These are phyloP conservation scores for Archaeoteleia sp. DNA, from an alignment of 2,888 invertebrate genomes.

Conservation along the genomic window DNA sequence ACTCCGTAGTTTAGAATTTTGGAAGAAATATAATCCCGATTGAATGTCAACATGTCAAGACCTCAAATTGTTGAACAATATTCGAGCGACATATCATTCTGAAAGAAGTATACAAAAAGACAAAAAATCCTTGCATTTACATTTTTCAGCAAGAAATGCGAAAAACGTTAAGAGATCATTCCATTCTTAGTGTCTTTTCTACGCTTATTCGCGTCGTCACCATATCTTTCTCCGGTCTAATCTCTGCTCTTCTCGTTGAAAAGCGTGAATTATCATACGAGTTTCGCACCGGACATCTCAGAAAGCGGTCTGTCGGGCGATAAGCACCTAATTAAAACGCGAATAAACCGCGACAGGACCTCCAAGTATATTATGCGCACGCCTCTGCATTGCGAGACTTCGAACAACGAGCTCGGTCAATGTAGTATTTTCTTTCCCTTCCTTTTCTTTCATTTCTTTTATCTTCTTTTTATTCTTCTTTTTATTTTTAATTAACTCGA, in stretches of 20 bases:
- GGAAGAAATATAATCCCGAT: too few relatives aligned
- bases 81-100: background rate
- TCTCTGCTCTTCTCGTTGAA: constrained; percentile 27
- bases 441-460: constrained; percentile 22
- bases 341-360: constrained; percentile 46
- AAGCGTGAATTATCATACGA: constrained; percentile 46
- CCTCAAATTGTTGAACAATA: background rate
- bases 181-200: constrained; percentile 23
- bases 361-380: constrained; percentile 42
- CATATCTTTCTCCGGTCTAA: constrained; percentile 15
- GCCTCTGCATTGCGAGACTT: constrained; percentile 30
- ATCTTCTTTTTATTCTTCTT: constrained; percentile 15
- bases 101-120: background rate
- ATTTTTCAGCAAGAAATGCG: constrained; percentile 20
- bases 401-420: constrained; percentile 23
- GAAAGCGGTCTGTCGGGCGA: constrained; percentile 43
- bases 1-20: too few relatives aligned
- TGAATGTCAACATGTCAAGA: too few relatives aligned
- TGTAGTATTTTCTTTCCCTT: constrained; percentile 44
- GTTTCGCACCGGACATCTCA: constrained; percentile 39
- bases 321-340: constrained; percentile 53
- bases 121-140: constrained; percentile 7
- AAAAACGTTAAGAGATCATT: constrained; percentile 19
- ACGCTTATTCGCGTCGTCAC: constrained; percentile 21
- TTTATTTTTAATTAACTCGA: constrained; percentile 52